A percentile compares a stretch with the other conserved stretches of the same genome.
phyloP scores from a whole-genome alignment of 2,113 vertebrate species.

The Gasterosteus nipponicus region DNA sequence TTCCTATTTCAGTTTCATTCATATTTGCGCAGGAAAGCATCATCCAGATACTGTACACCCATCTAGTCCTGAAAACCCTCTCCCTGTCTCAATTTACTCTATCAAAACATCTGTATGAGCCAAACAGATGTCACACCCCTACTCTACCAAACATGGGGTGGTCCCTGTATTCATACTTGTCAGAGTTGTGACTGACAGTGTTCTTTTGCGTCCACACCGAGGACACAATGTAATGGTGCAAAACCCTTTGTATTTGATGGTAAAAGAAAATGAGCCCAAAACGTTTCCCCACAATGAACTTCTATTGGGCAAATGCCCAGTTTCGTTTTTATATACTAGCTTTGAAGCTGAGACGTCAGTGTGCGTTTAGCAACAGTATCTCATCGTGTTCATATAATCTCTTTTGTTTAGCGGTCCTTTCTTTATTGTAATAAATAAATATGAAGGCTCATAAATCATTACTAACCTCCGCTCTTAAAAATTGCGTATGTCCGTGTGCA shows the following conservation, averaged over 20 bases:
- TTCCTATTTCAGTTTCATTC: neutral
- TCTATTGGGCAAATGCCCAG: neutral
- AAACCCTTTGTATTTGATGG: neutral
- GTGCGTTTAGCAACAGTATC: neutral
- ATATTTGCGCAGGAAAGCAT: neutral
- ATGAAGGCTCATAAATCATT: neutral
- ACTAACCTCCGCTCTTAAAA: neutral
- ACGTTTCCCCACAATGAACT: neutral
- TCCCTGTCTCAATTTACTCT: neutral
- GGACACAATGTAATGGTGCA: neutral
- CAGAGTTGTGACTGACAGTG: neutral
- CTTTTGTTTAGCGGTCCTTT: neutral
- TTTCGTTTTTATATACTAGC: neutral
- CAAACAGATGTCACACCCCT: neutral
- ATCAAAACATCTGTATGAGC: conserved; percentile 5
- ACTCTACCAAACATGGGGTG: neutral
- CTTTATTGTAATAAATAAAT: neutral
- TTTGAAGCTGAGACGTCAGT: neutral
- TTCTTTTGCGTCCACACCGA: neutral
- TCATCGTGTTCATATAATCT: neutral
- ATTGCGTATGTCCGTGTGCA: conserved; percentile 58
- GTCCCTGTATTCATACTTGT: neutral
- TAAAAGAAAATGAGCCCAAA: neutral
- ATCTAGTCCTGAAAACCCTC: neutral
- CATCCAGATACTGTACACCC: neutral